Evolutionary conservation across 2,888 invertebrate species (phyloP).

Genomic region (Agrochola macilenta): DNA sequence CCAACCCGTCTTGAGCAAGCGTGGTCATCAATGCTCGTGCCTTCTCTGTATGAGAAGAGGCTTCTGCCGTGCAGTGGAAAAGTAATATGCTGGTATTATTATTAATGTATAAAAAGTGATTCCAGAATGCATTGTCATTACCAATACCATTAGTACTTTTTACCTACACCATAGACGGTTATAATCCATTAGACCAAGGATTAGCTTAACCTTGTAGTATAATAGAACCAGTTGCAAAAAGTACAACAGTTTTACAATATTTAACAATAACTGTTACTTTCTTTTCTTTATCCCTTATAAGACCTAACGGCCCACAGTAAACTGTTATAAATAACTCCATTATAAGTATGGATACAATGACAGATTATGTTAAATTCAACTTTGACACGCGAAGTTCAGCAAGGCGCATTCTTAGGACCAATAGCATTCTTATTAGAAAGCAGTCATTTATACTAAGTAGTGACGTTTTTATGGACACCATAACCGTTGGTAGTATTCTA

Average conservation of each 20-base stretch:
- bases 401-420: conserved; percentile 64
- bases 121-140: background rate
- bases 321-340: conserved; percentile 58
- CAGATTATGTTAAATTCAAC: conserved; percentile 63
- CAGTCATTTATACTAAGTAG: conserved; percentile 58
- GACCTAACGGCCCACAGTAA: conserved; percentile 49
- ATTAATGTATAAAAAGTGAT: background rate
- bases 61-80: background rate
- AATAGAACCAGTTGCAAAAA: conserved; percentile 34
- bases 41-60: background rate
- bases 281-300: conserved; percentile 39
- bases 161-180: background rate
- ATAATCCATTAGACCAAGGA: conserved; percentile 14
- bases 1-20: background rate
- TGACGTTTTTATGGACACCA: conserved; percentile 66
- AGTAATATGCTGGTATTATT: background rate
- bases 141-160: too few relatives aligned
- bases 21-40: background rate
- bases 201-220: conserved; percentile 30
- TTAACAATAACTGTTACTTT: conserved; percentile 41
- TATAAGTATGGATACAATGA: conserved; percentile 57
- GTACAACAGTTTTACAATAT: conserved; percentile 22
- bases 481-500: conserved; percentile 59
- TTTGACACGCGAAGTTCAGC: conserved; percentile 71
- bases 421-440: conserved; percentile 70